Base-by-base conservation (phyloP, 1,140 invertebrate genomes). In the Zophobas morio region DNA sequence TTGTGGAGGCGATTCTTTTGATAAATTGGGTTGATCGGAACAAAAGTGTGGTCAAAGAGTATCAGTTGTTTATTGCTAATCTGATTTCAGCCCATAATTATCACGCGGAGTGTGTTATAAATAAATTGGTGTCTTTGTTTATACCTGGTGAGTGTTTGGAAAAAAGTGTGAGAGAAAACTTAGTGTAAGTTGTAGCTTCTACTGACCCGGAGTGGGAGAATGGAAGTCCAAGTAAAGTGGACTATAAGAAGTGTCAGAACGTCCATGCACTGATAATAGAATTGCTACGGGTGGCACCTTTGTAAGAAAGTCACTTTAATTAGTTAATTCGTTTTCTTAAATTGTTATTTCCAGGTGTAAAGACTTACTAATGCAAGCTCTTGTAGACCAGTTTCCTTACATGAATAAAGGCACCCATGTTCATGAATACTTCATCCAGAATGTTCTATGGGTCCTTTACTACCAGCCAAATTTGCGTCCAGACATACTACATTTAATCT, bases 381-480 rank as follows among this genome's bases (percentile, higher is more conserved):
- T 94, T 34, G 83, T 76, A 49, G 84, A 85, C n/a, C 82, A 85
- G 8, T 95, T 91, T 86, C 94, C 94, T 1, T 94, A 93, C 82
- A 86, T 89, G 77, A 89, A 88, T 56, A 89, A 88, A 80, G 84
- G 87, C n/a, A 82, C 87, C 1, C 88, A 90, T 84, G 81, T 83
- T 1, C 88, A 90, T 49, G 90, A 91, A 80, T 88, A 89, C 76
- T 95, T 92, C 85, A 77, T 94, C 1, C 87, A 90, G 75, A 92
- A 93, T 86, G 79, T 94, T 33, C 84, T 95, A 4, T 86, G 89
- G 84, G 87, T 94, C 42, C 83, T 90, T 6, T 85, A 90, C 34
- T 94, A 94, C 83, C 88, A 91, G 71, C 91, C 92, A 39, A 84
- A 87, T 20, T 85, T 92, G 51, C 86, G 89, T 74, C 85, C 86